Conservation (phyloP, 2,888 invertebrate genomes). For the Pemphredon lugubris region DNA sequence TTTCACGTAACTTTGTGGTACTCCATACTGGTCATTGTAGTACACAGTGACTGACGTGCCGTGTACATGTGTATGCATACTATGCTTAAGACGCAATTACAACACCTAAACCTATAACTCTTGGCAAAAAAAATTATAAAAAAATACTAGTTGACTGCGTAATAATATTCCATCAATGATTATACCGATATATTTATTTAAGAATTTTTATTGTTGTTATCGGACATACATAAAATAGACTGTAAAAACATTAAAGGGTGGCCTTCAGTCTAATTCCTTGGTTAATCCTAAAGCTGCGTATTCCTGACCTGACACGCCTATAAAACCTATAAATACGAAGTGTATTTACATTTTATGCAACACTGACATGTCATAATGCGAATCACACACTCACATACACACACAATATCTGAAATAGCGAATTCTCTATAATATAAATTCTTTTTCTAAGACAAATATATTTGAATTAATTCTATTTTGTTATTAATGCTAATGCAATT, state of each 20-base stretch:
- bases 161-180: slow-evolving; percentile 78
- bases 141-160: slow-evolving; percentile 75
- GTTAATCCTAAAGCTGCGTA: slow-evolving; percentile 77
- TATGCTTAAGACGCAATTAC: slow-evolving; percentile 71
- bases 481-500: slow-evolving; percentile 61
- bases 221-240: slow-evolving; percentile 79
- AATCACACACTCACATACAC: slow-evolving; percentile 28
- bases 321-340: slow-evolving; percentile 52
- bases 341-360: slow-evolving; percentile 57
- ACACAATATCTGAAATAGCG: slow-evolving; percentile 51
- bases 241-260: slow-evolving; percentile 79
- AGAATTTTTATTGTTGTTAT: slow-evolving; percentile 80
- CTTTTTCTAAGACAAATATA: slow-evolving; percentile 71
- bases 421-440: slow-evolving; percentile 69
- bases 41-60: slow-evolving; percentile 68
- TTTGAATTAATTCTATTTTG: slow-evolving; percentile 73
- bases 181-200: slow-evolving; percentile 79
- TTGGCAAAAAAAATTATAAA: slow-evolving; percentile 44
- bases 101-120: slow-evolving; percentile 57
- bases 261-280: slow-evolving; percentile 80
- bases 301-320: slow-evolving; percentile 67
- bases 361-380: slow-evolving; percentile 51
- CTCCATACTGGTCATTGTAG: slow-evolving; percentile 66
- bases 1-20: slow-evolving; percentile 71
- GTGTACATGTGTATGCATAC: slow-evolving; percentile 77